Conservation (phyloP, 2,113 vertebrate genomes). For the Struthidea cinerea region DNA sequence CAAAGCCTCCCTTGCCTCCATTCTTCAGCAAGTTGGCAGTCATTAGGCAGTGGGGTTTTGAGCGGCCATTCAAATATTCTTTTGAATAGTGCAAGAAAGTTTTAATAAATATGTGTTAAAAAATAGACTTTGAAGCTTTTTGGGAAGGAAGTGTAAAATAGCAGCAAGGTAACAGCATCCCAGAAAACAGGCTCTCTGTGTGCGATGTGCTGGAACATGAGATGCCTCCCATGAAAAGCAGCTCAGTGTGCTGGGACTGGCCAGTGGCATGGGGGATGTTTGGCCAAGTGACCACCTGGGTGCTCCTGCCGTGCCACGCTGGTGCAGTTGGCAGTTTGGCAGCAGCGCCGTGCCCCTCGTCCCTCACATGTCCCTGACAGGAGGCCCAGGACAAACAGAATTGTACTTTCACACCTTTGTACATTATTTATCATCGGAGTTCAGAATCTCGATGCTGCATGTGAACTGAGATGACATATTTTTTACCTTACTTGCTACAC, state of each 20-base stretch:
- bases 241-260: neutral
- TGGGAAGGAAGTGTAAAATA: neutral
- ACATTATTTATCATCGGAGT: constrained; percentile 71
- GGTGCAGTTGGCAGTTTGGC: neutral
- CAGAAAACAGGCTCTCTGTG: neutral
- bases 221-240: neutral
- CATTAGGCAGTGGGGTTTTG: constrained; percentile 14
- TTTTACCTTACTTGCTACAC: constrained; percentile 59
- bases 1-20: constrained; percentile 63
- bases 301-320: neutral
- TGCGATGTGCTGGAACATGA: neutral
- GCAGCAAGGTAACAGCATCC: neutral
- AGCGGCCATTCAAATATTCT: constrained; percentile 38
- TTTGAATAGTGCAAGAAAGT: constrained; percentile 6
- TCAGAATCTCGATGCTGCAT: constrained; percentile 74
- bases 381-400: constrained; percentile 61
- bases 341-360: neutral
- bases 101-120: constrained; percentile 29
- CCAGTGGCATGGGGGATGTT: accelerated
- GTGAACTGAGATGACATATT: constrained; percentile 71
- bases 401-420: constrained; percentile 68
- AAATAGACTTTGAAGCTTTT: constrained; percentile 13
- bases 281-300: neutral
- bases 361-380: constrained; percentile 36
- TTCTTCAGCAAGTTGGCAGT: constrained; percentile 14